Conservation (phyloP, 2,797 vertebrate species). For the Melanotaenia trifasciata region DNA sequence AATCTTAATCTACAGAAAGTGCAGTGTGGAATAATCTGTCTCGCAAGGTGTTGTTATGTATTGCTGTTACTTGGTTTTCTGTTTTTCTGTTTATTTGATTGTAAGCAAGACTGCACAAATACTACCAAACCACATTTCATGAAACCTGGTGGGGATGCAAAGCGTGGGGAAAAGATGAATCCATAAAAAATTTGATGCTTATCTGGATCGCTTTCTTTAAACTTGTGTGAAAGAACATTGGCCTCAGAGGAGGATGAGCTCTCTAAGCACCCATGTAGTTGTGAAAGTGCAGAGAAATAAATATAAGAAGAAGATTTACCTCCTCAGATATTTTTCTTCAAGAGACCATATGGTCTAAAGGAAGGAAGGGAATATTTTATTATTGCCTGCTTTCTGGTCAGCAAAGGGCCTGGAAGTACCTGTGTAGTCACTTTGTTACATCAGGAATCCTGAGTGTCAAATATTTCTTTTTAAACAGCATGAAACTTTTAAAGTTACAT, state of each 20-base stretch:
- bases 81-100: background rate
- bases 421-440: background rate
- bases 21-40: background rate
- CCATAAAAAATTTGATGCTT: background rate
- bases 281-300: background rate
- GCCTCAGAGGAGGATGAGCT: background rate
- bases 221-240: background rate
- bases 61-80: background rate
- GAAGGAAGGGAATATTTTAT: background rate
- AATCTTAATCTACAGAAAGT: background rate
- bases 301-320: background rate
- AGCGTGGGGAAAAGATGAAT: background rate
- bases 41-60: background rate
- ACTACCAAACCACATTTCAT: background rate
- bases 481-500: background rate
- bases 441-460: background rate
- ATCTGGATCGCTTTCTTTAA: background rate
- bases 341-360: constrained; percentile 1
- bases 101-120: background rate
- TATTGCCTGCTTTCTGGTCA: background rate
- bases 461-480: no score
- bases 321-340: background rate
- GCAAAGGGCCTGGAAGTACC: background rate
- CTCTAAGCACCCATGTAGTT: background rate
- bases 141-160: background rate